Evolutionary conservation across 2,888 invertebrate species (phyloP).

Genomic region (Acleris holmiana): DNA sequence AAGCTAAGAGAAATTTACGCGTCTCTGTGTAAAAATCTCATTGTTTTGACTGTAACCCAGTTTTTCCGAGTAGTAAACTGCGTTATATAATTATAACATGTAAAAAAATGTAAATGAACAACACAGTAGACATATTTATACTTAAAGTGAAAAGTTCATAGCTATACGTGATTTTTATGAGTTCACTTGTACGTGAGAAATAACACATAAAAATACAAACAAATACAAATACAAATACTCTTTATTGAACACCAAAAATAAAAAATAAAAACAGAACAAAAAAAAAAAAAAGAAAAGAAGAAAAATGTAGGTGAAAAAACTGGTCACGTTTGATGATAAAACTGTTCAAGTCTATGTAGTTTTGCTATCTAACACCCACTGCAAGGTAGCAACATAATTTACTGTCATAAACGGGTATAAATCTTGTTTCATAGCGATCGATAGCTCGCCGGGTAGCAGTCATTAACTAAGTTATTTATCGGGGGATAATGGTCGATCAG

Average conservation of each 20-base stretch:
- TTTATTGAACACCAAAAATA: too few relatives aligned
- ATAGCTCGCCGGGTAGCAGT: conserved; percentile 53
- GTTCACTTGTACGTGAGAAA: neutral
- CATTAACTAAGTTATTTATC: conserved; percentile 56
- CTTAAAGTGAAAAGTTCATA: neutral
- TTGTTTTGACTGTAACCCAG: conserved; percentile 33
- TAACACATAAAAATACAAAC: too few relatives aligned
- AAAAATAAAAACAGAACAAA: too few relatives aligned
- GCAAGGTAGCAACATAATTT: conserved; percentile 58
- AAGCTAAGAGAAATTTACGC: conserved; percentile 32
- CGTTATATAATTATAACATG: conserved; percentile 30
- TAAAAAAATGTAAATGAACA: conserved; percentile 24
- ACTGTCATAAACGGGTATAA: conserved; percentile 57
- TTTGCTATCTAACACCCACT: conserved; percentile 53
- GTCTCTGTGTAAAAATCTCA: conserved; percentile 28
- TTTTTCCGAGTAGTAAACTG: conserved; percentile 30
- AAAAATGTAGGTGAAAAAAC: neutral
- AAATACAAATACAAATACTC: too few relatives aligned
- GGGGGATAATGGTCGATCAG: conserved; percentile 49
- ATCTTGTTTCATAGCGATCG: conserved; percentile 55
- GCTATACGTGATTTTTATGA: neutral
- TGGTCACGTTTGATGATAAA: neutral
- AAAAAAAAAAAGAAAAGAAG: too few relatives aligned
- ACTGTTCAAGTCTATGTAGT: neutral
- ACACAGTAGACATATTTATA: conserved; percentile 1